A percentile compares a stretch with the other conserved stretches of the same genome.
Conservation (phyloP, 2,888 invertebrate species). For the Stratiomys singularior region DNA sequence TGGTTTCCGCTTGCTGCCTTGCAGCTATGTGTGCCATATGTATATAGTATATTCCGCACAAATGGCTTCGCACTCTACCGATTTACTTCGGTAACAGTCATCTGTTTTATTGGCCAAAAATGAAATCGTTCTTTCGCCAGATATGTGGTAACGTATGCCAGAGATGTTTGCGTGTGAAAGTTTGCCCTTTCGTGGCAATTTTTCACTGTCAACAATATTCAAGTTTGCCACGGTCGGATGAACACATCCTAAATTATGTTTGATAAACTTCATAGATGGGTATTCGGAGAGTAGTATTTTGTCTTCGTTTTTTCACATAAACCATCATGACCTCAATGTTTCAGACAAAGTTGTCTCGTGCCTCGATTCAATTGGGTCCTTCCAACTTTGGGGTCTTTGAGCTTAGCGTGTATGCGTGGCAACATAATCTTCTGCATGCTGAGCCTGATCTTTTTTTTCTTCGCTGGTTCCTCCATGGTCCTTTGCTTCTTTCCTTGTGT, state of each 20-base stretch:
- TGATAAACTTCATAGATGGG: conserved; percentile 14
- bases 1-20: not conserved
- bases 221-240: conserved; percentile 12
- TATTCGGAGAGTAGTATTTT: not conserved
- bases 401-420: not conserved
- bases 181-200: conserved; percentile 15
- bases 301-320: not conserved
- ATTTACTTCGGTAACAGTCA: not conserved
- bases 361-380: too few species aligned
- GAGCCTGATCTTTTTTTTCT: not conserved
- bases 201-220: conserved; percentile 34
- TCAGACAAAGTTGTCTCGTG: not conserved
- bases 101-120: not conserved
- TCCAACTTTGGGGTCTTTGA: too few species aligned
- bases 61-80: not conserved
- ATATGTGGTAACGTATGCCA: too few species aligned
- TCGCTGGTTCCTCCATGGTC: too few species aligned
- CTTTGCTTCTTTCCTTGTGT: too few species aligned
- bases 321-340: not conserved
- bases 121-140: too few species aligned
- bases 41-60: not conserved
- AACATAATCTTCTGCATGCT: not conserved
- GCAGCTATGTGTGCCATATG: too few species aligned
- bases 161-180: not conserved
- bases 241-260: conserved; percentile 31